Conservation (phyloP, 2,888 invertebrate species). For the Netelia virgata region DNA sequence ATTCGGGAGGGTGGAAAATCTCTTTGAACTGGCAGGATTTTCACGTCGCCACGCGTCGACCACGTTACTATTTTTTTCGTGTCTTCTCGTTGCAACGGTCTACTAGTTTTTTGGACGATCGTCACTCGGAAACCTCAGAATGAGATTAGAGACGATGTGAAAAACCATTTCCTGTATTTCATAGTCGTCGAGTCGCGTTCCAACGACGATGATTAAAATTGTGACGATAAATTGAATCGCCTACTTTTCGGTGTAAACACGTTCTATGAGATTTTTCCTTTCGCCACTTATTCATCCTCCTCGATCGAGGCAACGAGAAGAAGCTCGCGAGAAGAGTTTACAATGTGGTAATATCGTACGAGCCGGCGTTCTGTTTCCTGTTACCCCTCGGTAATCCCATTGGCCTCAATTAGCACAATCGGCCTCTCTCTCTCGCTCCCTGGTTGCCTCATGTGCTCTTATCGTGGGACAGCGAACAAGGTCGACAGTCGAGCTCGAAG, state of each 20-base stretch:
- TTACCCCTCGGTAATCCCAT: slow-evolving; percentile 69
- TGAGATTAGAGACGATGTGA: background rate
- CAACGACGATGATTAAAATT: background rate
- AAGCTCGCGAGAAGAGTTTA: slow-evolving; percentile 25
- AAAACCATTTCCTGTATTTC: background rate
- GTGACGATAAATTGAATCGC: background rate
- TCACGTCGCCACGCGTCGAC: background rate
- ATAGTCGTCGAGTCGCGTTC: background rate
- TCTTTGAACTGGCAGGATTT: background rate
- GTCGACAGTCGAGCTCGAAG: slow-evolving; percentile 35
- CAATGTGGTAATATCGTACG: slow-evolving; percentile 52
- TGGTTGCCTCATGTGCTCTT: slow-evolving; percentile 47
- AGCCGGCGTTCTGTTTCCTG: slow-evolving; percentile 64
- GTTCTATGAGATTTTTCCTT: slow-evolving; percentile 16
- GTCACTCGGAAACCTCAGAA: background rate
- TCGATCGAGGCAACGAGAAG: slow-evolving; percentile 29
- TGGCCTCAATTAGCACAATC: slow-evolving; percentile 69
- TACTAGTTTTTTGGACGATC: background rate
- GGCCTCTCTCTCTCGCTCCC: slow-evolving; percentile 37
- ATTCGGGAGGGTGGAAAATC: background rate
- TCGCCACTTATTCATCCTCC: background rate
- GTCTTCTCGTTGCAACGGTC: background rate
- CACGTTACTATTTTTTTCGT: background rate
- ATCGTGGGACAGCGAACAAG: slow-evolving; percentile 67
- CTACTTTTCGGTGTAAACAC: slow-evolving; percentile 15